Percentiles rank a stretch among this genome's conserved stretches.
These are phyloP conservation scores for Fissipunctia ypsillon DNA, from an alignment of 2,888 invertebrate genomes.

Conservation along the genomic window DNA sequence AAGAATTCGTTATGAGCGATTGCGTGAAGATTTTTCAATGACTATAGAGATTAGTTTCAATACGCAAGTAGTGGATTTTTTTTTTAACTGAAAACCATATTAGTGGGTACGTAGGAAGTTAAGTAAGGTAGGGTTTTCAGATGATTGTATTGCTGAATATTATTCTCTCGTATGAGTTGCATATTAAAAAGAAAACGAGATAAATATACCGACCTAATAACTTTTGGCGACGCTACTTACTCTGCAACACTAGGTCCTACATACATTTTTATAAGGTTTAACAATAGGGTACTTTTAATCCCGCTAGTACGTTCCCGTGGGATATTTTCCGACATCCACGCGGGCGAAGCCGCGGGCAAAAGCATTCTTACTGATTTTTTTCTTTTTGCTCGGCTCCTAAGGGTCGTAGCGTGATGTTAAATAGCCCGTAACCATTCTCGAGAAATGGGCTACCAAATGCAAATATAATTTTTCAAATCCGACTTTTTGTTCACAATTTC, in stretches of 20 bases:
- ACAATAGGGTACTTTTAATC: too few relatives aligned
- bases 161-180: background rate
- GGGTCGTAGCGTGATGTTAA: too few relatives aligned
- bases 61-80: background rate
- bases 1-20: conserved; percentile 33
- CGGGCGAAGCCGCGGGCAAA: too few relatives aligned
- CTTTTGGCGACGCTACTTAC: background rate
- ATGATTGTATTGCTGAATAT: background rate
- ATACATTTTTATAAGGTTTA: background rate
- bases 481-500: too few relatives aligned
- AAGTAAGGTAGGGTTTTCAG: background rate
- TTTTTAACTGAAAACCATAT: too few relatives aligned
- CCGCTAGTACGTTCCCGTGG: too few relatives aligned
- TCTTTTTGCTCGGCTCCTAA: too few relatives aligned
- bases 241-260: background rate
- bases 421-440: too few relatives aligned
- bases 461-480: too few relatives aligned
- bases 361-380: too few relatives aligned
- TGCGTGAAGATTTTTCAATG: conserved; percentile 34
- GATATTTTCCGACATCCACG: too few relatives aligned
- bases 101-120: background rate
- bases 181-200: background rate
- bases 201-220: background rate
- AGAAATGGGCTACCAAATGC: too few relatives aligned
- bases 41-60: background rate